phyloP scores from a whole-genome alignment of 1,140 invertebrate genomes.

The Hylaeus anthracinus region DNA sequence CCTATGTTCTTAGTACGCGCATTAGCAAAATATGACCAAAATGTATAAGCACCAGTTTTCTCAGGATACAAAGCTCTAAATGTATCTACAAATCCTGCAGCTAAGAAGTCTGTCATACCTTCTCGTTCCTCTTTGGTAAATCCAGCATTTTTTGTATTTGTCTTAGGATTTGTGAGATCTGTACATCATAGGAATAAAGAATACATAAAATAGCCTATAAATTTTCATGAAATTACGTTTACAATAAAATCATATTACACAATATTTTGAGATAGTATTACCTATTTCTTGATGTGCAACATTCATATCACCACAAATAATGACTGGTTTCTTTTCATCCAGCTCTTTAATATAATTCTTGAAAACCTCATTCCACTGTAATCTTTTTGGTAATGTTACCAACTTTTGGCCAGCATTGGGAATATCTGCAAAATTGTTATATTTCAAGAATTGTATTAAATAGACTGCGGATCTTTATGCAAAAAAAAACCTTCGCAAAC shows the following conservation, averaged over 20 bases:
- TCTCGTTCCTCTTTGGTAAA: slow-evolving; percentile 97
- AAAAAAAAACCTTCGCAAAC: too few relatives aligned
- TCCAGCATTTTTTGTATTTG: slow-evolving; percentile 95
- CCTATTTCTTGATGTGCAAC: slow-evolving; percentile 97
- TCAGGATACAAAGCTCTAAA: slow-evolving; percentile 95
- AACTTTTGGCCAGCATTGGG: slow-evolving; percentile 91
- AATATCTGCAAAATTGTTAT: slow-evolving; percentile 82
- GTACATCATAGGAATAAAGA: slow-evolving; percentile 55
- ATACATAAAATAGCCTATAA: neutral
- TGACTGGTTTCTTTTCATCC: slow-evolving; percentile 95
- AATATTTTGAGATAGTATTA: slow-evolving; percentile 69
- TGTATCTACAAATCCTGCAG: slow-evolving; percentile 92
- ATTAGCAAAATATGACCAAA: slow-evolving; percentile 96
- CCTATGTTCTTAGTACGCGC: slow-evolving; percentile 94
- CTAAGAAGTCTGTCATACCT: slow-evolving; percentile 92
- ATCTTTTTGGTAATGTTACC: slow-evolving; percentile 92
- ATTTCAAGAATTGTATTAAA: neutral
- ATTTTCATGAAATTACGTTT: neutral
- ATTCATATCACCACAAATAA: slow-evolving; percentile 98
- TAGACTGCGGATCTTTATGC: too few relatives aligned
- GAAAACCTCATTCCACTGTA: slow-evolving; percentile 95
- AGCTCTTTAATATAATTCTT: slow-evolving; percentile 89
- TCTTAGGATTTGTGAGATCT: slow-evolving; percentile 97
- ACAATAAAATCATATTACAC: neutral
- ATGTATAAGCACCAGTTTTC: slow-evolving; percentile 92